Base-by-base conservation (phyloP, 2,797 vertebrate species). In the Sebastes hubbsi region DNA sequence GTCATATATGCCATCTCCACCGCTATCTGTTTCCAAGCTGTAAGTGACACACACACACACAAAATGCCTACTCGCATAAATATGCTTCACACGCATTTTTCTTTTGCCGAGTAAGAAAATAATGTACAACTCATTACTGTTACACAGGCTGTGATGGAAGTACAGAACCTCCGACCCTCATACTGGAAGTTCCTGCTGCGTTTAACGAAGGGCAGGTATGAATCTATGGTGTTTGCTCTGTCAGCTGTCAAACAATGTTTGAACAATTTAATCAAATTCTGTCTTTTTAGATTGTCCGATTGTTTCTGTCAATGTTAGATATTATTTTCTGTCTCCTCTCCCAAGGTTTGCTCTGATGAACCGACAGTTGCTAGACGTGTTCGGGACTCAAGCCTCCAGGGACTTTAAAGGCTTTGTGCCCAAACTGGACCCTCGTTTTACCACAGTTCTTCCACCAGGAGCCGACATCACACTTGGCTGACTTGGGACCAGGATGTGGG, bases 131-230 rank as follows among this genome's bases (percentile, higher is more conserved):
- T 64, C 29, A 2, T 36, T 54, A 7, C 61, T 56, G 30, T 82
- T 74, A 25, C 64, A 32, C 92, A 99, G 99, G 98, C 98, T 66
- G 98, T 99, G 88, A 97, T 99, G 98, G 99, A 99, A 94, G 96
- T 98, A 85, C 98, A 99, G 87, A 99, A 96, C 89, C 94, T 99
- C 89, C 94, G 98, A 81, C 99, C 98, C n/a, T 96, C 98, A 0
- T 99, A 99, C 94, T 99, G 99, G 99, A 99, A 99, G 87, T 99
- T 99, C 91, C 96, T 99, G 61, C 87, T 97, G 85, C 96, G 98
- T 36, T 94, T 99, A 84, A 99, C 99, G 0, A 95, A 98, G 94
- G 99, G 98, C 96, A 98, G 96, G 99, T 99, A 95, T 69, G 91
- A 67, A 4, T 36, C 3, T 22, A 1, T 34, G 12, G 2, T 38